Percentiles rank a stretch among this genome's conserved stretches.
Conservation (phyloP, 2,888 invertebrate genomes). For the Miltochrista miniata region DNA sequence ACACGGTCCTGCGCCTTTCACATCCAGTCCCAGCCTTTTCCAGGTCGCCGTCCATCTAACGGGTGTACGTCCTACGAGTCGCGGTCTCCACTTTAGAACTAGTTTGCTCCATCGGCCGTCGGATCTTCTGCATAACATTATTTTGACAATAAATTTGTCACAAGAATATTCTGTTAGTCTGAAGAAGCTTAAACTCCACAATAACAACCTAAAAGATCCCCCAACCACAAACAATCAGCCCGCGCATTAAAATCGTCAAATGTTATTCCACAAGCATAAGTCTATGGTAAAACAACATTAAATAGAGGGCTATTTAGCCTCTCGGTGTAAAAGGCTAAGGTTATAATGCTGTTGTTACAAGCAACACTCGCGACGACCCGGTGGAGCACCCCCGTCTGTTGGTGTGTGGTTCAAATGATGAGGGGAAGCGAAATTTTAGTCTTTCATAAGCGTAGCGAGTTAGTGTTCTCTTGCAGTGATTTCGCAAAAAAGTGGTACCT, state of each 20-base stretch:
- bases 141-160: too few relatives aligned
- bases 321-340: slow-evolving; percentile 37
- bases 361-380: slow-evolving; percentile 54
- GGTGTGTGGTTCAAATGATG: slow-evolving; percentile 27
- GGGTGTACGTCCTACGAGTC: too few relatives aligned
- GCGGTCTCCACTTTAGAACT: too few relatives aligned
- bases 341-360: slow-evolving; percentile 62
- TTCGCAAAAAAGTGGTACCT: too few relatives aligned
- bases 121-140: too few relatives aligned
- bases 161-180: too few relatives aligned
- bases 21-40: too few relatives aligned
- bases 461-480: too few relatives aligned
- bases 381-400: slow-evolving; percentile 46
- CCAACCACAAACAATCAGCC: slow-evolving; percentile 13
- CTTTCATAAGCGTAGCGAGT: too few relatives aligned
- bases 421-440: slow-evolving; percentile 9
- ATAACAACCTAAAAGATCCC: neutral
- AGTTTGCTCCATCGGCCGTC: too few relatives aligned
- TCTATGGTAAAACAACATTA: slow-evolving; percentile 44
- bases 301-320: slow-evolving; percentile 52
- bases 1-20: too few relatives aligned
- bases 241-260: slow-evolving; percentile 39
- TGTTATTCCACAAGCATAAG: slow-evolving; percentile 32
- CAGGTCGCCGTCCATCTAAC: too few relatives aligned
- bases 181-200: neutral